These are phyloP conservation scores for Acrocephalus kingi DNA, from an alignment of 2,113 vertebrate genomes.

Conservation along the genomic window DNA sequence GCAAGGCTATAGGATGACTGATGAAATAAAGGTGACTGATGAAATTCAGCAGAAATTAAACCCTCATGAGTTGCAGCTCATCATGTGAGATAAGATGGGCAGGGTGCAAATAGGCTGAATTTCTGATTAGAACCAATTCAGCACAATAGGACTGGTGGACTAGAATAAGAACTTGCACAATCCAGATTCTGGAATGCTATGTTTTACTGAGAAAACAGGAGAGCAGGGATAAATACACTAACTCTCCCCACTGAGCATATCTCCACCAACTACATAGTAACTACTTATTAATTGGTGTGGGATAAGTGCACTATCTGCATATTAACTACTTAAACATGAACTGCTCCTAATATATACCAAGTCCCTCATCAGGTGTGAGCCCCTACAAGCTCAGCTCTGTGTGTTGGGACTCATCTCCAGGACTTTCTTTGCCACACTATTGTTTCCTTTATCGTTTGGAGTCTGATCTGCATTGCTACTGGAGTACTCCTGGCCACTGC, in stretches of 20 bases:
- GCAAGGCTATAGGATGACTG: neutral
- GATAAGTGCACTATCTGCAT: neutral
- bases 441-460: accelerated
- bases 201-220: neutral
- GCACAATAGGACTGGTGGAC: too few relatives aligned
- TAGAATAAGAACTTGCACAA: neutral
- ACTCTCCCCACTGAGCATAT: neutral
- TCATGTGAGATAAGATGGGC: neutral
- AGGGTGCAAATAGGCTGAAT: neutral
- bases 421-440: neutral
- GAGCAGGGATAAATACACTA: neutral
- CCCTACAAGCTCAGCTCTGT: neutral
- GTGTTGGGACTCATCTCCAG: neutral
- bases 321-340: neutral
- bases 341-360: neutral
- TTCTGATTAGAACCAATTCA: neutral
- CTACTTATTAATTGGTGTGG: neutral
- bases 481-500: neutral
- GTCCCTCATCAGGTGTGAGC: neutral
- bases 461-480: neutral
- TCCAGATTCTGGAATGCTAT: neutral
- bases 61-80: neutral
- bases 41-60: neutral
- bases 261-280: neutral
- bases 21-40: neutral